Evolutionary conservation across 2,113 vertebrate genomes (phyloP).

Genomic region (Prionailurus viverrinus): DNA sequence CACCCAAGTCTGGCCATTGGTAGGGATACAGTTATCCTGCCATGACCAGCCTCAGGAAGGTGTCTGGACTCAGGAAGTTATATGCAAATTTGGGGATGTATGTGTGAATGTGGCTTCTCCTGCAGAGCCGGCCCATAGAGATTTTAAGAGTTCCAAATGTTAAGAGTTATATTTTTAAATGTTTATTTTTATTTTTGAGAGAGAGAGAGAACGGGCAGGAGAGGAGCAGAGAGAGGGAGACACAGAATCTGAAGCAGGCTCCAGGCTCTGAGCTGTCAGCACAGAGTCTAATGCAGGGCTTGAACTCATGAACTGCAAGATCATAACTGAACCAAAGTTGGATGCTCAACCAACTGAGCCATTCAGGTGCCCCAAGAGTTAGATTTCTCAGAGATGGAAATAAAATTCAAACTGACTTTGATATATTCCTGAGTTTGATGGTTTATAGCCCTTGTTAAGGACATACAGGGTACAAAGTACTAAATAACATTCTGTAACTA

Average conservation of each 20-base stretch:
- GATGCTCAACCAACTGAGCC: too few species aligned
- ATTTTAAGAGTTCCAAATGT: not conserved
- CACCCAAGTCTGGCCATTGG: not conserved
- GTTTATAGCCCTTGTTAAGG: not conserved
- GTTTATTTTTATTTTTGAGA: too few species aligned
- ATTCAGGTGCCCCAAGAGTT: too few species aligned
- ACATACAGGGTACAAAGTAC: not conserved
- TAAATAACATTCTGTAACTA: not conserved
- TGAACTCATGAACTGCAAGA: too few species aligned
- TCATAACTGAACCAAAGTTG: too few species aligned
- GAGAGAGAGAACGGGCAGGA: too few species aligned
- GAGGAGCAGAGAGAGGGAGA: too few species aligned
- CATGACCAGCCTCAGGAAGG: not conserved
- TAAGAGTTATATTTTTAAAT: not conserved
- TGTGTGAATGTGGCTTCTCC: not conserved
- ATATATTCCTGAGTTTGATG: not conserved
- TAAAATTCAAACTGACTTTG: conserved; percentile 21
- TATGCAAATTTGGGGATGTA: not conserved
- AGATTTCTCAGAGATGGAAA: not conserved
- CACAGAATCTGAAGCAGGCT: too few species aligned
- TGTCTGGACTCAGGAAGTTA: not conserved
- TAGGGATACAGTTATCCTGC: not conserved
- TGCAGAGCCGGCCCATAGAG: not conserved
- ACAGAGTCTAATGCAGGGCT: too few species aligned
- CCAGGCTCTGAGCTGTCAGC: too few species aligned